These are phyloP conservation scores for Phaetusa simplex DNA, from an alignment of 2,113 vertebrate genomes.

Conservation along the genomic window DNA sequence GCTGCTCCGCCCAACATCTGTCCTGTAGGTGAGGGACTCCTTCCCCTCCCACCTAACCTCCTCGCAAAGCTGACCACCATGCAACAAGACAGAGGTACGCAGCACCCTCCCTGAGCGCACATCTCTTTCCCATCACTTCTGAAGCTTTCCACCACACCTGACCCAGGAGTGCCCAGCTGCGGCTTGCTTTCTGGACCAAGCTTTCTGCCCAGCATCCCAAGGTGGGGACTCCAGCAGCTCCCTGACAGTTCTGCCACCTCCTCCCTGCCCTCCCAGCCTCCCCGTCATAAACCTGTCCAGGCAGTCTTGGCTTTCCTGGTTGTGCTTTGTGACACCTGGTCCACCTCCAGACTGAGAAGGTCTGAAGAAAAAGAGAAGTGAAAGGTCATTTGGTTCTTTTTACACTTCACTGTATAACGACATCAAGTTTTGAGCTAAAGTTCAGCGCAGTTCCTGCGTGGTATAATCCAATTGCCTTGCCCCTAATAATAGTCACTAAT, in stretches of 20 bases:
- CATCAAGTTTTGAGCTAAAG: neutral
- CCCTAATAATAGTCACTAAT: neutral
- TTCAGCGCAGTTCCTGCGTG: neutral
- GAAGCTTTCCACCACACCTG: neutral
- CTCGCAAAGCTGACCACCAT: neutral
- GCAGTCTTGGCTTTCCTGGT: rapidly evolving
- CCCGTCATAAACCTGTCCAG: rapidly evolving
- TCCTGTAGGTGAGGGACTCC: neutral
- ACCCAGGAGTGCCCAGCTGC: neutral
- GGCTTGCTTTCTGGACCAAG: neutral
- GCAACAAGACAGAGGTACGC: rapidly evolving
- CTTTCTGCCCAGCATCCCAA: neutral
- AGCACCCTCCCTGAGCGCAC: rapidly evolving
- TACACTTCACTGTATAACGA: neutral
- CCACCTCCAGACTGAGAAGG: neutral
- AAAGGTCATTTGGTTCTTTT: neutral
- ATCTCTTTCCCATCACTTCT: rapidly evolving
- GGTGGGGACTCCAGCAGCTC: neutral
- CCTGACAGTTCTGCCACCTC: neutral
- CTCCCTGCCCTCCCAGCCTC: neutral
- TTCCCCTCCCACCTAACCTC: neutral
- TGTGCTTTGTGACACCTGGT: neutral
- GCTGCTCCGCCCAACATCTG: neutral
- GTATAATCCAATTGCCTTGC: neutral
- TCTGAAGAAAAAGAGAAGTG: neutral